phyloP scores from a whole-genome alignment of 2,113 vertebrate genomes.

The Bubo bubo region DNA sequence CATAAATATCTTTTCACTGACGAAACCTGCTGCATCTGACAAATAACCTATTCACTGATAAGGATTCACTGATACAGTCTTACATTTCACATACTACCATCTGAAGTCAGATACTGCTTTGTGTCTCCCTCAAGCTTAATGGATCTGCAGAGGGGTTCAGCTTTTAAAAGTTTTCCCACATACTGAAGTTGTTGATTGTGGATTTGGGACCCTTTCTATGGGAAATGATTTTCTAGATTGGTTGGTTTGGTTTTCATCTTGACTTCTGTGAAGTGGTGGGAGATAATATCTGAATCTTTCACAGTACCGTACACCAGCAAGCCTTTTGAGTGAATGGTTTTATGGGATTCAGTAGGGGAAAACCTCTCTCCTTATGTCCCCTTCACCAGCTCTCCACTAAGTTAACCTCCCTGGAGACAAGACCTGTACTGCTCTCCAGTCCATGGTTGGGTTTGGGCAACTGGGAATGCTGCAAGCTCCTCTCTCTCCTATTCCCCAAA shows the following conservation, averaged over 20 bases:
- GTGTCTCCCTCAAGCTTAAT: background rate
- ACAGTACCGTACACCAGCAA: background rate
- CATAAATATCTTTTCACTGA: background rate
- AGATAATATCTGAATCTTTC: background rate
- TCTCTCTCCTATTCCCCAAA: background rate
- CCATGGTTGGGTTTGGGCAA: background rate
- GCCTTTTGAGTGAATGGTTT: background rate
- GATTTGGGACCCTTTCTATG: background rate
- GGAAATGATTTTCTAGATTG: background rate
- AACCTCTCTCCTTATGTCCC: background rate
- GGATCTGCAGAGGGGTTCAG: background rate
- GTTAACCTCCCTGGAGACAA: background rate
- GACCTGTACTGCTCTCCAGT: background rate
- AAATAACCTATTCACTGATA: background rate
- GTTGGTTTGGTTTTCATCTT: background rate
- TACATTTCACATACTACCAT: background rate
- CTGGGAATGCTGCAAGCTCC: background rate
- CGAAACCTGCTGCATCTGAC: background rate
- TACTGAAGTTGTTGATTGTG: background rate
- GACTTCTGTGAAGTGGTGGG: background rate
- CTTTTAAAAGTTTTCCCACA: background rate
- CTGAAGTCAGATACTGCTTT: background rate
- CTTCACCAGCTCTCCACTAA: background rate
- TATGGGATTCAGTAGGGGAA: background rate
- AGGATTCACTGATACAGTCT: background rate